phyloP scores from a whole-genome alignment of 1,140 invertebrate genomes.

The Bombus breviceps region DNA sequence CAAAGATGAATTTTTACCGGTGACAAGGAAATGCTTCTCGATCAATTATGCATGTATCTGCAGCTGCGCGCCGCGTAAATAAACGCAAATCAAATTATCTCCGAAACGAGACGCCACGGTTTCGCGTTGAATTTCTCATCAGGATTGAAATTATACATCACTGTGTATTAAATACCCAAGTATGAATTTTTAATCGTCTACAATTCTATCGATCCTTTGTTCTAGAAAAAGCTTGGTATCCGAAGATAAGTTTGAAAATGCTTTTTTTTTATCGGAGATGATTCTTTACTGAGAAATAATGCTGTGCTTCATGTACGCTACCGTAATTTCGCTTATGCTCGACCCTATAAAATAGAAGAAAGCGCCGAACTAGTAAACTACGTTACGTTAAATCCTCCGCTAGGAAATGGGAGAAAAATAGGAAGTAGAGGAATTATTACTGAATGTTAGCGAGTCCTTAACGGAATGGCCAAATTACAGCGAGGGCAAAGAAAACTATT shows the following conservation, averaged over 20 bases:
- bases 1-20: slow-evolving; percentile 44
- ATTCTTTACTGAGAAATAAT: too few relatives aligned
- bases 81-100: background rate
- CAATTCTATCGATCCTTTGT: too few relatives aligned
- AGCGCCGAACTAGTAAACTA: background rate
- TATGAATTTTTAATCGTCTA: too few relatives aligned
- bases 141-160: too few relatives aligned
- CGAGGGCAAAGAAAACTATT: slow-evolving; percentile 17
- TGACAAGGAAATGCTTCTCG: slow-evolving; percentile 55
- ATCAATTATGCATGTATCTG: slow-evolving; percentile 61
- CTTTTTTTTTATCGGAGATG: too few relatives aligned
- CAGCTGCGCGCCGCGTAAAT: background rate
- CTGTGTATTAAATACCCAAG: too few relatives aligned
- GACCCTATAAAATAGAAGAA: too few relatives aligned
- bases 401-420: background rate
- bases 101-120: background rate
- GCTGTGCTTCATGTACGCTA: too few relatives aligned
- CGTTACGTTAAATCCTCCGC: background rate
- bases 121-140: background rate
- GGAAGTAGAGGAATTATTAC: background rate
- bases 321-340: too few relatives aligned
- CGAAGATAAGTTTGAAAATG: too few relatives aligned
- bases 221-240: too few relatives aligned
- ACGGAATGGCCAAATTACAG: background rate
- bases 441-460: background rate